phyloP scores from a whole-genome alignment of 2,797 vertebrate genomes.

The Eulemur mongoz region DNA sequence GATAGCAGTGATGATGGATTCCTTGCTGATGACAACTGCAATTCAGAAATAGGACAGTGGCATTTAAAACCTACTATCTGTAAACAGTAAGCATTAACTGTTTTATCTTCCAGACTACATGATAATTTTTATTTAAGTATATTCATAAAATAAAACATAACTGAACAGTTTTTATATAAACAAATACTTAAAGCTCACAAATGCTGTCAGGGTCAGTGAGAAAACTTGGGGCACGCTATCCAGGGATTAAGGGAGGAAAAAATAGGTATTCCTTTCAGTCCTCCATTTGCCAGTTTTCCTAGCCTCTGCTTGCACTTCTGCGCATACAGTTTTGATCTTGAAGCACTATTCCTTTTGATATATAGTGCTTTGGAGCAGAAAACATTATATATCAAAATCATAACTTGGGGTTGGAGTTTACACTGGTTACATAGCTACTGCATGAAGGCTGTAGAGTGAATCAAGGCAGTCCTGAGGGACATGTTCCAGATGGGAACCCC shows the following conservation, averaged over 20 bases:
- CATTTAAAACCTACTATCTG: conserved; percentile 90
- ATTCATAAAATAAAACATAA: neutral
- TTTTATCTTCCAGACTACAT: neutral
- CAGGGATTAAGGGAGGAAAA: neutral
- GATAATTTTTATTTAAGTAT: neutral
- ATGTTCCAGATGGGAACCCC: neutral
- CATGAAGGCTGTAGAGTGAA: neutral
- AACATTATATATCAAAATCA: neutral
- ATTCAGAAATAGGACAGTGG: conserved; percentile 88
- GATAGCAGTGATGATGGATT: conserved; percentile 95
- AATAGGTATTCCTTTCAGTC: neutral
- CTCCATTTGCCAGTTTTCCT: neutral
- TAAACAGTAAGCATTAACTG: conserved; percentile 92
- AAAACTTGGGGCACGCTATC: neutral
- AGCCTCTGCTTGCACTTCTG: neutral
- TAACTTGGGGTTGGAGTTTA: neutral
- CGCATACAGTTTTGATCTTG: neutral
- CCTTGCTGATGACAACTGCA: conserved; percentile 88
- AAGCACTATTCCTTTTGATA: neutral
- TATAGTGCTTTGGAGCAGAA: neutral
- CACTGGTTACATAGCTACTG: neutral
- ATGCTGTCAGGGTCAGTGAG: neutral
- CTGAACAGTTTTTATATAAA: conserved; percentile 6
- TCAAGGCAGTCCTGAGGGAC: neutral
- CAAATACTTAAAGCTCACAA: neutral